Conservation (phyloP, 2,113 vertebrate species). For the Takifugu flavidus region DNA sequence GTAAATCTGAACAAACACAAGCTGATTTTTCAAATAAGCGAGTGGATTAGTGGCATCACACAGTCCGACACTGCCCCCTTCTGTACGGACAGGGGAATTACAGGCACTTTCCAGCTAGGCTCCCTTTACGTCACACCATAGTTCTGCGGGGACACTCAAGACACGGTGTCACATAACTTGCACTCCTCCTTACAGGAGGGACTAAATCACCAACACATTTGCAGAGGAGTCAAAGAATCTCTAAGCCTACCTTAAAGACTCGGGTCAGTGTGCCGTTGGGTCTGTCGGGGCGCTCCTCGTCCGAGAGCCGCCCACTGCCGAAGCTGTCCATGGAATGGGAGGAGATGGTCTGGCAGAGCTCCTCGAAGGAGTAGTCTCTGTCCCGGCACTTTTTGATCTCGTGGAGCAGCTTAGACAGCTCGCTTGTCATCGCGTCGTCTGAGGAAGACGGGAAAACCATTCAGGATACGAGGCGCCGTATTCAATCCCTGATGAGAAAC, state of each 20-base stretch:
- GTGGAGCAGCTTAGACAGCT: slow-evolving; percentile 91
- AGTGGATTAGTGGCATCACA: not conserved
- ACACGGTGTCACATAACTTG: too few species aligned
- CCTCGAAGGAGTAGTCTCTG: slow-evolving; percentile 95
- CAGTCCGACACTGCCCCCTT: slow-evolving; percentile 63
- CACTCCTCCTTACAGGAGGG: too few species aligned
- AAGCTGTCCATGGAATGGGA: slow-evolving; percentile 93
- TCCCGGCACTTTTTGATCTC: slow-evolving; percentile 95
- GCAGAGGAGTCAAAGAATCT: not conserved
- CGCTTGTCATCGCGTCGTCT: slow-evolving; percentile 93
- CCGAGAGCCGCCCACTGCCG: slow-evolving; percentile 82
- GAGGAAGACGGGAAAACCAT: too few species aligned
- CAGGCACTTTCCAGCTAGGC: slow-evolving; percentile 2
- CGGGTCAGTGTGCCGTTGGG: slow-evolving; percentile 84
- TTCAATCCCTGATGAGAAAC: not conserved
- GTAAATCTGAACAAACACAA: slow-evolving; percentile 12
- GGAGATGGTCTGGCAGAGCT: slow-evolving; percentile 92
- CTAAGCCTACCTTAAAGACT: slow-evolving; percentile 58
- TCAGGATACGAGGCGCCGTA: too few species aligned
- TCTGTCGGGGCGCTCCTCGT: slow-evolving; percentile 84
- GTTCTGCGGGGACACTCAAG: too few species aligned
- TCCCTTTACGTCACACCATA: too few species aligned
- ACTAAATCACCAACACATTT: not conserved
- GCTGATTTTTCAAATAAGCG: slow-evolving; percentile 1
- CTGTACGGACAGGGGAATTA: slow-evolving; percentile 33